Evolutionary conservation across 2,888 invertebrate genomes (phyloP).

Genomic region (Eustalomyia histrio): DNA sequence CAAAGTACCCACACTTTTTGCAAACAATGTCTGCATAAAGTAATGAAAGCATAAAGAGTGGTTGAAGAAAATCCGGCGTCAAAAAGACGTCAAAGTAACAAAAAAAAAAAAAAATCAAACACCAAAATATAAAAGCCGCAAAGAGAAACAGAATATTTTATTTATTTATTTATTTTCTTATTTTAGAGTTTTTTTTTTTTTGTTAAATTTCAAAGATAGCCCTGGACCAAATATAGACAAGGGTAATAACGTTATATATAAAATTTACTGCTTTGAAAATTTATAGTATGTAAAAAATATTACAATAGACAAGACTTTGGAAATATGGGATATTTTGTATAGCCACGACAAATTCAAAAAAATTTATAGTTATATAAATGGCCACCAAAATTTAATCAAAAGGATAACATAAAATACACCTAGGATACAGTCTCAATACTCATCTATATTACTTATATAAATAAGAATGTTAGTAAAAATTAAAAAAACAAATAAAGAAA

Average conservation of each 20-base stretch:
- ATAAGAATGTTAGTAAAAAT: too few relatives aligned
- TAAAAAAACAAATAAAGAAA: too few relatives aligned
- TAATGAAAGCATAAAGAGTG: slow-evolving; percentile 8
- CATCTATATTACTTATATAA: too few relatives aligned
- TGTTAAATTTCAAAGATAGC: slow-evolving; percentile 35
- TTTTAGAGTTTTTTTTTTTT: slow-evolving; percentile 9
- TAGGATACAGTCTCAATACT: background rate
- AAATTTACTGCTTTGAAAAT: slow-evolving; percentile 31
- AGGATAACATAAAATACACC: background rate
- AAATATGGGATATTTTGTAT: background rate
- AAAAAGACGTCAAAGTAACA: slow-evolving; percentile 38
- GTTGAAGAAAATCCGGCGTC: slow-evolving; percentile 44
- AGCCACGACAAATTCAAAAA: background rate
- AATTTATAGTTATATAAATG: slow-evolving; percentile 21
- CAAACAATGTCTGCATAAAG: background rate
- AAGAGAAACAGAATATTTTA: slow-evolving; percentile 34
- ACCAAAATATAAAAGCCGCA: slow-evolving; percentile 43
- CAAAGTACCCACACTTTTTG: background rate
- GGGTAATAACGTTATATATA: slow-evolving; percentile 34
- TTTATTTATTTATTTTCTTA: too few relatives aligned
- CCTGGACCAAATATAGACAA: slow-evolving; percentile 47
- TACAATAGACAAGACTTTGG: background rate
- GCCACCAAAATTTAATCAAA: background rate
- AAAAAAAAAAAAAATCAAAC: slow-evolving; percentile 9
- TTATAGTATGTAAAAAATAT: slow-evolving; percentile 30